These are phyloP conservation scores for Latrodectus geometricus DNA, from an alignment of 1,140 invertebrate genomes.

Conservation along the genomic window DNA sequence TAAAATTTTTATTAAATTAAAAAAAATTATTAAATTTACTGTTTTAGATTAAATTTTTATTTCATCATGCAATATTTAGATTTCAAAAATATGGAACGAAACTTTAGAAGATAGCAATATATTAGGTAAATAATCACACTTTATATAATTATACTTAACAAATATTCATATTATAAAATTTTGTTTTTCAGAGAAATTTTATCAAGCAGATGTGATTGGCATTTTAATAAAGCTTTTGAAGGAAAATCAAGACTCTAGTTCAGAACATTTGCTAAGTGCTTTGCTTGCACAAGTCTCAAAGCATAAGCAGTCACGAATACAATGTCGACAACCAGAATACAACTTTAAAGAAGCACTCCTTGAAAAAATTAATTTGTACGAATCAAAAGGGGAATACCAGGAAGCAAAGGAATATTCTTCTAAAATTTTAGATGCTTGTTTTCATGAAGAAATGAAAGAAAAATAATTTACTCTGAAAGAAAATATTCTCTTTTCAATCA, in stretches of 20 bases:
- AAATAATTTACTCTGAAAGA: no score
- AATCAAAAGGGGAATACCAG: constrained; percentile 32
- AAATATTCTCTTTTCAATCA: no score
- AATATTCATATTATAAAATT: no score
- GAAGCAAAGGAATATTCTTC: constrained; percentile 36
- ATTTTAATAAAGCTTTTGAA: constrained; percentile 72
- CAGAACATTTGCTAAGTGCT: constrained; percentile 74
- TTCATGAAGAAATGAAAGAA: constrained; percentile 32
- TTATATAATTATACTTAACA: no score
- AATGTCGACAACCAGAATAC: constrained; percentile 72
- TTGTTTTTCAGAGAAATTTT: constrained; percentile 68
- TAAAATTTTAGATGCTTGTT: constrained; percentile 41
- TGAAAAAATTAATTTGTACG: constrained; percentile 44
- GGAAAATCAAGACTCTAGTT: constrained; percentile 69
- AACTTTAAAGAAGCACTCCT: constrained; percentile 69
- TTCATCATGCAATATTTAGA: no score
- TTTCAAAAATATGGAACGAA: no score
- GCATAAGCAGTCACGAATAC: constrained; percentile 70
- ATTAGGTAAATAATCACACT: no score
- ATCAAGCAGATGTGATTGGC: constrained; percentile 75
- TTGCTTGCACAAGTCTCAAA: constrained; percentile 71
- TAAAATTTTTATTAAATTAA: no score
- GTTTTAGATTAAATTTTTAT: no score
- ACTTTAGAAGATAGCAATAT: no score
- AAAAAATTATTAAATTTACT: no score